A percentile compares a stretch with the other conserved stretches of the same genome.
phyloP scores from a whole-genome alignment of 2,888 invertebrate species.

The Noctuana brunneofusca region DNA sequence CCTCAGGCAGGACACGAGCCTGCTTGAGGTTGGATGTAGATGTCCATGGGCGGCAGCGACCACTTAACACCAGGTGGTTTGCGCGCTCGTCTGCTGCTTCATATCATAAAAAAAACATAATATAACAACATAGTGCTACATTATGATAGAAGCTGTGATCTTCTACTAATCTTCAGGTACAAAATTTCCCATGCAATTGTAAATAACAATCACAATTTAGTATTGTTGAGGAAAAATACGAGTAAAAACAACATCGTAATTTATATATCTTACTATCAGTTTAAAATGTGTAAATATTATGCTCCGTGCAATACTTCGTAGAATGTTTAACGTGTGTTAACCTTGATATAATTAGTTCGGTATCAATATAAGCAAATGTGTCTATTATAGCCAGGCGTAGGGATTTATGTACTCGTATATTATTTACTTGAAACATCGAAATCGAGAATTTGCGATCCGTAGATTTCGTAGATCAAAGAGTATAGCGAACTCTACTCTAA shows the following conservation, averaged over 20 bases:
- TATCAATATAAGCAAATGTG: slow-evolving; percentile 33
- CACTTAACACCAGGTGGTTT: too few relatives aligned
- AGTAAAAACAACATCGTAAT: not conserved
- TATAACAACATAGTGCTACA: too few relatives aligned
- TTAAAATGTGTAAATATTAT: slow-evolving; percentile 20
- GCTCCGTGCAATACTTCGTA: slow-evolving; percentile 15
- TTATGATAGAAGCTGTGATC: not conserved
- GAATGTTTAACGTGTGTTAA: slow-evolving; percentile 27
- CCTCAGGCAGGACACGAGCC: too few relatives aligned
- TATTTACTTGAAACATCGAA: slow-evolving; percentile 24
- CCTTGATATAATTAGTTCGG: slow-evolving; percentile 41
- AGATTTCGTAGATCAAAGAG: slow-evolving; percentile 39
- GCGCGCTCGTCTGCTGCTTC: too few relatives aligned
- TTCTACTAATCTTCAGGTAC: not conserved
- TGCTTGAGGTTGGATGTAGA: too few relatives aligned
- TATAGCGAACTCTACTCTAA: slow-evolving; percentile 48
- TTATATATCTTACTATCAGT: not conserved
- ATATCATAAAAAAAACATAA: too few relatives aligned
- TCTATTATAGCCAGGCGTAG: slow-evolving; percentile 1
- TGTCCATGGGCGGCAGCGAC: too few relatives aligned
- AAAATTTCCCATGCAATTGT: not conserved
- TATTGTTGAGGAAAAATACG: not conserved
- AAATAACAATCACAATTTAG: not conserved
- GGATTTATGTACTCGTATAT: not conserved
- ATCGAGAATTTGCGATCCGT: slow-evolving; percentile 36